Base-by-base conservation (phyloP, 2,113 vertebrate genomes). In the Eurypyga helias region DNA sequence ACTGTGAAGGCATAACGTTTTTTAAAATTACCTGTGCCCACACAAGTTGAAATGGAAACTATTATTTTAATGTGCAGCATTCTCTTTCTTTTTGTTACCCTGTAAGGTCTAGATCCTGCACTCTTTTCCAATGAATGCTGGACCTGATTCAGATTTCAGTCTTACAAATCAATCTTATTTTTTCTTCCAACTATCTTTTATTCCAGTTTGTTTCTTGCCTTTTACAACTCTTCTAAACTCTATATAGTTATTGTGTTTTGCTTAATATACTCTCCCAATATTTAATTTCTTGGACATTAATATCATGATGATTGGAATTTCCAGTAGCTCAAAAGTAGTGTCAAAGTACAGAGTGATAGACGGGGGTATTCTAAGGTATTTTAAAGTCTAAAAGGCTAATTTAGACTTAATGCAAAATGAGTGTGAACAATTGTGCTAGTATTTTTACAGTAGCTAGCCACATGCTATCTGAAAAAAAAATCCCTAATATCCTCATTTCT, bases 31-130 rank as follows among this genome's bases (percentile, higher is more conserved):
- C 36, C 72, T 75, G 25, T 84, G 54, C 87, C 83, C 62, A 82
- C 81, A 64, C 89, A 80, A 89, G 28, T 83, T 89, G 93, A 86
- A 95, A 95, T 91, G 45, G 91, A 96, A 96, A 90, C 93, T 91
- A 67, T 91, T 77, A 87, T 91, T 96, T 96, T 89, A 62, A 69
- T 52, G 31, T 54, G 62, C 72, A 77, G 38, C 29, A 25, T 79
- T 91, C 33, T 11, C 12, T 55, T 55, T 45, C 55, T 61, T 61
- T 75, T 54, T 76, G 28, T 90, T 71, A 36, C 17, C 17, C 18
- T 51, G 38, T 28, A 57, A 55, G 46, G 26, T 72, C 51, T 71
- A 26, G 31, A 80, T 75, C 13, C 36, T 67, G 31, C 14, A 9
- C 14, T 52, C 11, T 72, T 76, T 91, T 86, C 43, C 46, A 52